Evolutionary conservation across 2,888 invertebrate genomes (phyloP), one percentile per base, ranked within the genome.

Genomic region (Amblyteles armatorius): DNA sequence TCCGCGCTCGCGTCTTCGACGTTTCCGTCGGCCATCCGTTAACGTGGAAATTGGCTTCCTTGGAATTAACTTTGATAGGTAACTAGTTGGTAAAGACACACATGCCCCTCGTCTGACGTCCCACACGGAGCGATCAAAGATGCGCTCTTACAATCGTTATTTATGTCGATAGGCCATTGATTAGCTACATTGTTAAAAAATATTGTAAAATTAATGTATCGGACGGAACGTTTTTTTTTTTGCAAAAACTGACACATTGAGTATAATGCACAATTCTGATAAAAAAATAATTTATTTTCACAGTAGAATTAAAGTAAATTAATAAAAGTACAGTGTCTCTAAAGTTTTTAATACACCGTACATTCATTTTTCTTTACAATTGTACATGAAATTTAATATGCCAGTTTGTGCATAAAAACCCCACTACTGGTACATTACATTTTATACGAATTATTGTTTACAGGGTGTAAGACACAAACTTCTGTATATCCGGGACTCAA

Each of bases 21-120:
- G 88, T 88, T 92, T 92, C 91, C 91, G 85, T 82, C 85, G 81
- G 76, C 40, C 82, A 88, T 87, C 87, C 88, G 88, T 84, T 87
- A 82, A 76, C 68, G 68, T 87, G 88, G 87, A 90, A 87, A 90
- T 91, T 91, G 85, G 68, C 85, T 90, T 89, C 86, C 88, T 50
- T 44, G 81, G 69, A 63, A 78, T 74, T 73, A 69, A 84, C 50
- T 81, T 78, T 81, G 40, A 77, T 63, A 26, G 68, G 78, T 63
- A 36, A 60, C 48, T 72, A 44, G 55, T 76, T 65, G 44, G 63
- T 44, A 26, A 33, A 26, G 36, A 36, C 67, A 79, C 69, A 83
- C 79, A 69, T 29, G 44, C 48, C 29, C 36, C 63, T 71, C 44
- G 22, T 22, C 60, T 33, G 29, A 11, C 36, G 26, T 19, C 11